phyloP scores from a whole-genome alignment of 2,797 vertebrate genomes.

The Phoeniculus purpureus region DNA sequence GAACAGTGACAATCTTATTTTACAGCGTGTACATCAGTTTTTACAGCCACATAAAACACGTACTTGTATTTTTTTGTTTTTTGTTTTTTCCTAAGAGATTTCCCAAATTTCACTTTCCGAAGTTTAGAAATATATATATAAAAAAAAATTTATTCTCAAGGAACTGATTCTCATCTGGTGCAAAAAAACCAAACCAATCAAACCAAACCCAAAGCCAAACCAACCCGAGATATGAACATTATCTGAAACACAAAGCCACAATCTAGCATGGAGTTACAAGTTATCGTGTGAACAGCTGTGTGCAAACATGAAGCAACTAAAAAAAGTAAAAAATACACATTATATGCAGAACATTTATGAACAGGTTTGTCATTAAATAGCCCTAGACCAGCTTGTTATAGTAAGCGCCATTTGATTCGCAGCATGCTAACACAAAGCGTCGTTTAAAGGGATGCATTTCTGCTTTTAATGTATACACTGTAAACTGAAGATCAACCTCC shows the following conservation, averaged over 20 bases:
- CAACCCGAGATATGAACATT: slow-evolving; percentile 74
- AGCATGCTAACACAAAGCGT: slow-evolving; percentile 85
- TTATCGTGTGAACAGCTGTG: slow-evolving; percentile 79
- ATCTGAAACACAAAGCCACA: slow-evolving; percentile 83
- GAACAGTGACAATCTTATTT: slow-evolving; percentile 86
- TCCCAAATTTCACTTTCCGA: slow-evolving; percentile 80
- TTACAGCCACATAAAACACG: slow-evolving; percentile 85
- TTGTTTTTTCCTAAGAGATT: slow-evolving; percentile 69
- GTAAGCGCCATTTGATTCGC: slow-evolving; percentile 82
- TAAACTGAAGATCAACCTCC: slow-evolving; percentile 81
- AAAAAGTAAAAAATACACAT: slow-evolving; percentile 80
- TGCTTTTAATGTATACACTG: slow-evolving; percentile 81
- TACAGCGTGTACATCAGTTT: slow-evolving; percentile 86
- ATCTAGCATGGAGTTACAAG: slow-evolving; percentile 80
- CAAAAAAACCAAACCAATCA: slow-evolving; percentile 64
- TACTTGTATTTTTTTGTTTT: slow-evolving; percentile 5
- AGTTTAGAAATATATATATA: slow-evolving; percentile 80
- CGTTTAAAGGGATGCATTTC: slow-evolving; percentile 82
- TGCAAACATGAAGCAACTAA: slow-evolving; percentile 82
- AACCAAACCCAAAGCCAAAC: no score
- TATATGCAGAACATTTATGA: slow-evolving; percentile 83
- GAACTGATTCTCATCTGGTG: slow-evolving; percentile 85
- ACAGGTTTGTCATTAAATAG: slow-evolving; percentile 82
- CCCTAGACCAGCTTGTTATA: slow-evolving; percentile 81
- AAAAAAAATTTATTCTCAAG: slow-evolving; percentile 82